phyloP scores from a whole-genome alignment of 2,888 invertebrate species.

The Dynastes maya region DNA sequence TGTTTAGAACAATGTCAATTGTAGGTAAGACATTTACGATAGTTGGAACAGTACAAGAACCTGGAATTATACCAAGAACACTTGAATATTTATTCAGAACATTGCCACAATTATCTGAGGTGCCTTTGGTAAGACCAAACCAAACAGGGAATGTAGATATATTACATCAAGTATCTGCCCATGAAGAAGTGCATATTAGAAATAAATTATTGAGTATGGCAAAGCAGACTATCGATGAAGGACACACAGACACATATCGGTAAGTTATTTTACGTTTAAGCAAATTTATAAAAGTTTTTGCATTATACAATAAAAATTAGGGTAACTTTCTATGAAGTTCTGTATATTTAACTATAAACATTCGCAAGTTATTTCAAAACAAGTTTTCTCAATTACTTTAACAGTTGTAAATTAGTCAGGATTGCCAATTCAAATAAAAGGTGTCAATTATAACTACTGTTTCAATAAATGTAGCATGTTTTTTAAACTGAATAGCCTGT shows the following conservation, averaged over 20 bases:
- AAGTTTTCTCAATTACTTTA: too few relatives aligned
- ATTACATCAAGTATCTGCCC: slow-evolving; percentile 64
- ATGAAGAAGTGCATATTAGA: slow-evolving; percentile 57
- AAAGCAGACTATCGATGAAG: slow-evolving; percentile 49
- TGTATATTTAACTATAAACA: too few relatives aligned
- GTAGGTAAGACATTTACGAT: slow-evolving; percentile 67
- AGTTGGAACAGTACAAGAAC: slow-evolving; percentile 73
- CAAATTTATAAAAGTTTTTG: too few relatives aligned
- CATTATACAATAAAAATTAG: too few relatives aligned
- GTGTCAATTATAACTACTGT: too few relatives aligned
- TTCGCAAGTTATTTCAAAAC: too few relatives aligned
- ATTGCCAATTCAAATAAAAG: too few relatives aligned
- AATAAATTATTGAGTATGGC: slow-evolving; percentile 60
- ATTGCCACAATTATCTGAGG: slow-evolving; percentile 61
- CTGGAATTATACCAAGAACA: slow-evolving; percentile 77
- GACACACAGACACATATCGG: slow-evolving; percentile 59
- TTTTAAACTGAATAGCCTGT: too few relatives aligned
- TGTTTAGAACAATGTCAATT: neutral
- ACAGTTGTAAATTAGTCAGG: too few relatives aligned
- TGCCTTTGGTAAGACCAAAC: slow-evolving; percentile 69
- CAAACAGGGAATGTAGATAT: slow-evolving; percentile 65
- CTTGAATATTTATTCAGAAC: slow-evolving; percentile 72
- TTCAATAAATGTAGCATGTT: too few relatives aligned
- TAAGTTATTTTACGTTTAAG: slow-evolving; percentile 17
- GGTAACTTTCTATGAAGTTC: too few relatives aligned